Percentiles rank a stretch among this genome's conserved stretches.
Conservation (phyloP, 2,113 vertebrate genomes). For the Rhea pennata region DNA sequence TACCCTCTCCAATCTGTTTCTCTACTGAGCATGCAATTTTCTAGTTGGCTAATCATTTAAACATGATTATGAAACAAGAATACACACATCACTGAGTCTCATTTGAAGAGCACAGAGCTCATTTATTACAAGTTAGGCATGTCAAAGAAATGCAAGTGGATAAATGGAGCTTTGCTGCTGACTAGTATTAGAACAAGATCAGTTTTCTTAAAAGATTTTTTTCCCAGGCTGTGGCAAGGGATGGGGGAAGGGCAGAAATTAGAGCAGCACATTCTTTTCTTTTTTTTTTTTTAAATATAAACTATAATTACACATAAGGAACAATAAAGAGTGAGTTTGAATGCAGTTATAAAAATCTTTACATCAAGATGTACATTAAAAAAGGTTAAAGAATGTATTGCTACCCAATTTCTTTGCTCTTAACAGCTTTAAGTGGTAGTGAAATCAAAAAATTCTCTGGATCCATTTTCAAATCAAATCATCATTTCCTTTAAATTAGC, state of each 20-base stretch:
- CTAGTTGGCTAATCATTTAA: conserved; percentile 27
- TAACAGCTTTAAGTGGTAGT: background rate
- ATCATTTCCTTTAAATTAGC: background rate
- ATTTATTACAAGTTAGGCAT: conserved; percentile 1
- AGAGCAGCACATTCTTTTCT: background rate
- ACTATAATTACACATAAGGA: background rate
- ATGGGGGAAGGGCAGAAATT: background rate
- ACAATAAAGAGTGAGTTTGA: background rate
- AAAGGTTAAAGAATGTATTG: background rate
- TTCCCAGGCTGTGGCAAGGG: fast-evolving
- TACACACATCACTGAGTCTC: background rate
- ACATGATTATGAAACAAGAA: conserved; percentile 11
- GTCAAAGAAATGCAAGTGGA: background rate
- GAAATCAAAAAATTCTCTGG: background rate
- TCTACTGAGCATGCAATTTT: conserved; percentile 23
- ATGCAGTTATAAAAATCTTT: background rate
- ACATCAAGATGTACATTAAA: background rate
- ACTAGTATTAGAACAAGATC: background rate
- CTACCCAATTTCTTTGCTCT: background rate
- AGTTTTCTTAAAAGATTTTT: background rate
- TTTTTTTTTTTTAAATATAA: background rate
- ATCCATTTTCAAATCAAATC: background rate
- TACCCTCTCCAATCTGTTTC: background rate
- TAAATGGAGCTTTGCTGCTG: background rate
- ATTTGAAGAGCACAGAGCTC: background rate